A percentile compares a stretch with the other conserved stretches of the same genome.
These are phyloP conservation scores for Phalera bucephala DNA, from an alignment of 2,888 invertebrate genomes.

Conservation along the genomic window DNA sequence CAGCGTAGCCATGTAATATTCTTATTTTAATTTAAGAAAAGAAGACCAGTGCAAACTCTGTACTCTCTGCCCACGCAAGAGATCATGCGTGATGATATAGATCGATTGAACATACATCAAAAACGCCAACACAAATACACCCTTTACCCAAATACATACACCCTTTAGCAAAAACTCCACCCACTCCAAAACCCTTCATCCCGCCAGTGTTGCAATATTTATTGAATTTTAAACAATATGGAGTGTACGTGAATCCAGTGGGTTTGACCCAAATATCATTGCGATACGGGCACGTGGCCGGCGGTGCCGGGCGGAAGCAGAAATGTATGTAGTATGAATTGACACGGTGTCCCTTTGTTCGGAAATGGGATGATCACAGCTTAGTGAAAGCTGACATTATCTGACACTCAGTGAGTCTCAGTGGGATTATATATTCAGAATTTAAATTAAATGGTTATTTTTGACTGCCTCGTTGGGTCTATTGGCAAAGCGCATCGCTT, in stretches of 20 bases:
- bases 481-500: too few species aligned
- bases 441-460: too few species aligned
- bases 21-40: too few species aligned
- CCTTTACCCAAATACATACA: too few species aligned
- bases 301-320: constrained; percentile 27
- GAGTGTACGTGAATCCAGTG: constrained; percentile 9
- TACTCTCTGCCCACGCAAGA: too few species aligned
- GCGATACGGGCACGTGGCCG: constrained; percentile 14
- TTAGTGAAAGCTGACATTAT: constrained; percentile 10
- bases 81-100: too few species aligned
- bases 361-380: constrained; percentile 20
- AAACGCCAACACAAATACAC: not conserved
- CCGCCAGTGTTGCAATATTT: constrained; percentile 15
- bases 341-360: constrained; percentile 23
- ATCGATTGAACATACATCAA: not conserved
- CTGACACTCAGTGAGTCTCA: constrained; percentile 2
- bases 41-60: too few species aligned
- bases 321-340: constrained; percentile 26
- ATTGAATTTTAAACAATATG: constrained; percentile 24
- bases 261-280: constrained; percentile 22
- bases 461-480: too few species aligned
- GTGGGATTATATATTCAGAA: too few species aligned
- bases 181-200: too few species aligned
- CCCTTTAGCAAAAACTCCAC: too few species aligned
- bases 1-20: too few species aligned